These are phyloP conservation scores for Notospermus geniculatus DNA, from an alignment of 1,140 invertebrate species.

Conservation along the genomic window DNA sequence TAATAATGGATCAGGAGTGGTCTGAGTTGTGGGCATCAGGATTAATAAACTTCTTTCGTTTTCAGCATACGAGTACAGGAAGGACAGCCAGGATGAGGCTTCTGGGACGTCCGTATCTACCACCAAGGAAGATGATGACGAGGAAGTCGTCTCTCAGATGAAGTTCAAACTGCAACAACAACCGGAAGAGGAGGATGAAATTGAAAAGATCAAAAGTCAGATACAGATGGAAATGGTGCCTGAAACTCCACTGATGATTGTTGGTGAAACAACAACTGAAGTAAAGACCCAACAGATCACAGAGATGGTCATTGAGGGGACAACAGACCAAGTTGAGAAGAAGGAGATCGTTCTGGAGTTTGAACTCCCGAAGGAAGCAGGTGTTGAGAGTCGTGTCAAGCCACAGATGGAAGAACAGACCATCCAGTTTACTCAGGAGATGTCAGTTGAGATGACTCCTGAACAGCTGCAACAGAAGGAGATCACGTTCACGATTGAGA, in stretches of 20 bases:
- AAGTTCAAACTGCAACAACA: too few species aligned
- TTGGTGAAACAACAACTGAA: slow-evolving; percentile 15
- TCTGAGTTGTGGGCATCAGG: too few species aligned
- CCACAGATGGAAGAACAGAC: neutral
- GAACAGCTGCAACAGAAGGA: slow-evolving; percentile 1
- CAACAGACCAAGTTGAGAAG: slow-evolving; percentile 11
- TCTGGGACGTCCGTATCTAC: slow-evolving; percentile 53
- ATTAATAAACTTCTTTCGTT: slow-evolving; percentile 42
- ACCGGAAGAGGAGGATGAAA: slow-evolving; percentile 9
- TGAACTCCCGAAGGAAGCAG: slow-evolving; percentile 1
- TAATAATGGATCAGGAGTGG: too few species aligned
- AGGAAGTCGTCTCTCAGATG: too few species aligned
- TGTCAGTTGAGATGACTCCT: neutral
- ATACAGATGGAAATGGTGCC: slow-evolving; percentile 12
- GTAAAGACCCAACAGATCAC: slow-evolving; percentile 8
- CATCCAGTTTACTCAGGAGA: slow-evolving; percentile 2
- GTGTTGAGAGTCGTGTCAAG: slow-evolving; percentile 4
- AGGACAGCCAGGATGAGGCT: slow-evolving; percentile 76
- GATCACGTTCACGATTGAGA: neutral
- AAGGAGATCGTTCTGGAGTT: slow-evolving; percentile 16
- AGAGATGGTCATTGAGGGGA: slow-evolving; percentile 1
- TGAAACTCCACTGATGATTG: slow-evolving; percentile 1
- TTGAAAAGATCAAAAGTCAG: slow-evolving; percentile 24
- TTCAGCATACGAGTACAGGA: slow-evolving; percentile 89
- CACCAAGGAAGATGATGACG: too few species aligned